A percentile compares a stretch with the other conserved stretches of the same genome.
Evolutionary conservation across 1,140 invertebrate genomes (phyloP).

Genomic region (Drosophila guanche): DNA sequence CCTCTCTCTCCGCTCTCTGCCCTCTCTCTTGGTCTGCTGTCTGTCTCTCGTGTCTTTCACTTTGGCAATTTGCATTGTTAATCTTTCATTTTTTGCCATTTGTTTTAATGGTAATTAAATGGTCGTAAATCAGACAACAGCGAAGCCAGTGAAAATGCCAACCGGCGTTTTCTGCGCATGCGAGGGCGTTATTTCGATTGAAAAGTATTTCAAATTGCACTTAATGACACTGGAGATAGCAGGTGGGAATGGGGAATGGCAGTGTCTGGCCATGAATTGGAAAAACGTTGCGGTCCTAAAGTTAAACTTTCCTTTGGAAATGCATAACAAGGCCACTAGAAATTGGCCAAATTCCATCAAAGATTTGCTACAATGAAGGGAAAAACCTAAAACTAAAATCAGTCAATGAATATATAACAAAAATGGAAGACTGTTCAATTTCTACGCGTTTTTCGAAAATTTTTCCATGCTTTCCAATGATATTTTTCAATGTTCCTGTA

Average conservation of each 20-base stretch:
- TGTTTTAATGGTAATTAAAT: slow-evolving; percentile 37
- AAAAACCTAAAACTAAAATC: too few relatives aligned
- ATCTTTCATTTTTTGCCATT: slow-evolving; percentile 44
- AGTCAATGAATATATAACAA: too few relatives aligned
- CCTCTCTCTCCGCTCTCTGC: not conserved
- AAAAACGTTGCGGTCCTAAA: not conserved
- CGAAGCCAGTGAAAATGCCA: slow-evolving; percentile 5
- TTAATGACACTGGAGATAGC: slow-evolving; percentile 43
- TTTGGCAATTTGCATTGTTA: slow-evolving; percentile 67
- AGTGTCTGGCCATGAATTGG: slow-evolving; percentile 3
- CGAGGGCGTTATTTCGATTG: slow-evolving; percentile 38
- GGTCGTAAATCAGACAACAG: slow-evolving; percentile 42
- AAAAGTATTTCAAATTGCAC: slow-evolving; percentile 30
- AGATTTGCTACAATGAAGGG: not conserved
- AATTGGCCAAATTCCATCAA: not conserved
- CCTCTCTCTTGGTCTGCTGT: not conserved
- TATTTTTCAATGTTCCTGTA: too few relatives aligned
- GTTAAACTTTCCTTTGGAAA: not conserved
- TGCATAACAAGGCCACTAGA: too few relatives aligned
- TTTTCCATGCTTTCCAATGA: too few relatives aligned
- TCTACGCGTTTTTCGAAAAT: too few relatives aligned
- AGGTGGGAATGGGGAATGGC: slow-evolving; percentile 6
- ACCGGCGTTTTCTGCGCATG: slow-evolving; percentile 21
- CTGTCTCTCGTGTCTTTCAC: not conserved
- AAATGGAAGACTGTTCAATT: too few relatives aligned